Evolutionary conservation across 2,113 vertebrate species (phyloP), one percentile per base, ranked within the genome.

Genomic region (Onychostruthus taczanowskii): DNA sequence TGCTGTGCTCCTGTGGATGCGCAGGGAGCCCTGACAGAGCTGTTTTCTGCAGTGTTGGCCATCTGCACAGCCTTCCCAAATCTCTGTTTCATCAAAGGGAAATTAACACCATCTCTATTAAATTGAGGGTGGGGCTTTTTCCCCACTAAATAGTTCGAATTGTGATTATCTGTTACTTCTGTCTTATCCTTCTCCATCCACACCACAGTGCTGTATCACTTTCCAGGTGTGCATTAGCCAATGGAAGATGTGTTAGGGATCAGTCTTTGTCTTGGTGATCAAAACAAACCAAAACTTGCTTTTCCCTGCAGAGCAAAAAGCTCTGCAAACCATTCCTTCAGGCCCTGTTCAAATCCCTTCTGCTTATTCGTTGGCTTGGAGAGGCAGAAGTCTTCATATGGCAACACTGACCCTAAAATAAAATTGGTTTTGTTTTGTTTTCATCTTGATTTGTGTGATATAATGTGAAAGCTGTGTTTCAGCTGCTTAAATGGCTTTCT

Each of bases 61-160:
- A 78, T 93, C 85, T 93, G 83, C 68, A 95, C 72, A 86, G 44
- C 68, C 79, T 83, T 75, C 79, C 84, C 88, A 88, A 74, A 81
- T 74, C 81, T 87, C 75, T 33, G 0, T 47, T 52, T 88, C 46
- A 55, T 77, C 72, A 92, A 68, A 84, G 14, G 24, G 31, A 73
- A 93, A 88, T 11, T 43, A 39, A n/a, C 7, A 27, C 28, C 53
- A 44, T 24, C 33, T 61, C 72, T 74, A 13, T 41, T 85, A 47
- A 78, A 85, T 79, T 91, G 76, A 63, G 39, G 3, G 7, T 30
- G 15, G 0, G 6, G 8, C 6, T 3, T 78, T 83, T 69, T 22
- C 1, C 23, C 55, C 22, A 15, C 5, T 80, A 52, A 70, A 52
- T 44, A 7, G 2, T 37, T 47, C 17, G 13, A 83, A 77, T 10